Evolutionary conservation across 2,888 invertebrate genomes (phyloP).

Genomic region (Alsophila aescularia): DNA sequence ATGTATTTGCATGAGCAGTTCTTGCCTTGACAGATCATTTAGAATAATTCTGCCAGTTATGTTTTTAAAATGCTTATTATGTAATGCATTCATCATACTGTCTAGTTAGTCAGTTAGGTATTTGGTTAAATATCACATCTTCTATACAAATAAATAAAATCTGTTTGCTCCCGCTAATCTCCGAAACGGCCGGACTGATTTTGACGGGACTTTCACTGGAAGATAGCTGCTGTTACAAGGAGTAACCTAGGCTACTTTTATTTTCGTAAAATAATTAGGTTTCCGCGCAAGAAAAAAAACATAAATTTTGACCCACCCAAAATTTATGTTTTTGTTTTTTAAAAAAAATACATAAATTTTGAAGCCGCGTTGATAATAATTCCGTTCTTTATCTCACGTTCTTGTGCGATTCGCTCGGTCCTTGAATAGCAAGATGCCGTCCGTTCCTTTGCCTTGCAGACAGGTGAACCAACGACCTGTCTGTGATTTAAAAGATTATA

Average conservation of each 20-base stretch:
- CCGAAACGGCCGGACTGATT: too few species aligned
- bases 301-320: too few species aligned
- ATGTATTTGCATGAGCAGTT: slow-evolving; percentile 12
- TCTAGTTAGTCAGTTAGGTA: slow-evolving; percentile 8
- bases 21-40: slow-evolving; percentile 27
- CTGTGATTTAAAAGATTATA: slow-evolving; percentile 25
- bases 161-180: too few species aligned
- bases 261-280: too few species aligned
- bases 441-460: slow-evolving; percentile 18
- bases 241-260: too few species aligned
- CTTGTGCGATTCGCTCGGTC: slow-evolving; percentile 1
- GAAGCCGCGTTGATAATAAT: slow-evolving; percentile 8
- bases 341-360: too few species aligned
- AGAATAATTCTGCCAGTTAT: slow-evolving; percentile 20
- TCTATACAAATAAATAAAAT: too few species aligned
- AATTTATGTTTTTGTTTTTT: too few species aligned
- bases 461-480: slow-evolving; percentile 31
- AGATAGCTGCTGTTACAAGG: too few species aligned
- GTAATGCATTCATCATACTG: slow-evolving; percentile 15
- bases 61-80: slow-evolving; percentile 17
- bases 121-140: slow-evolving; percentile 15
- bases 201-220: too few species aligned
- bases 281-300: too few species aligned
- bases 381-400: slow-evolving; percentile 10
- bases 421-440: slow-evolving; percentile 21